Percentiles rank a stretch among this genome's conserved stretches.
phyloP scores from a whole-genome alignment of 2,797 vertebrate species.

The Mastacembelus armatus region DNA sequence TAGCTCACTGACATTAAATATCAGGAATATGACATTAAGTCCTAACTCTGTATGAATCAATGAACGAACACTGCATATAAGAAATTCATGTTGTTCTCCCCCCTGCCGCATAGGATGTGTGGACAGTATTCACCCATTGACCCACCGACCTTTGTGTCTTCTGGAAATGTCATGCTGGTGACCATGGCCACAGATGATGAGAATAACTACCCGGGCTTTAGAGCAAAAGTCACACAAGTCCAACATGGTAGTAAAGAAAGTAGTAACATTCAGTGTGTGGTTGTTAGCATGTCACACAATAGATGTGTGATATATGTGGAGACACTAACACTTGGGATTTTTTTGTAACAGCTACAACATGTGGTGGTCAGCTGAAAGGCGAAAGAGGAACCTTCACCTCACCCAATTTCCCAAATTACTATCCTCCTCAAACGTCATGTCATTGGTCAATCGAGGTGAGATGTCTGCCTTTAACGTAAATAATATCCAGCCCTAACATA shows the following conservation, averaged over 20 bases:
- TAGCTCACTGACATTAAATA: too few species aligned
- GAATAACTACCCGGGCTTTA: conserved; percentile 88
- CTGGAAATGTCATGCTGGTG: conserved; percentile 93
- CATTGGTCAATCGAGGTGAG: conserved; percentile 91
- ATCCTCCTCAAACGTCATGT: conserved; percentile 85
- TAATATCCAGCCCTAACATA: not conserved
- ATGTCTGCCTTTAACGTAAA: accelerated
- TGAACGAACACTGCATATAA: too few species aligned
- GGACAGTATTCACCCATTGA: conserved; percentile 88
- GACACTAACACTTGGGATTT: not conserved
- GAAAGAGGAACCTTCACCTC: conserved; percentile 83
- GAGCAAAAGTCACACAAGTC: conserved; percentile 88
- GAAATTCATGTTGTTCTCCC: not conserved
- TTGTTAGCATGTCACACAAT: not conserved
- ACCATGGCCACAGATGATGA: conserved; percentile 85
- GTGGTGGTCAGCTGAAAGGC: conserved; percentile 81
- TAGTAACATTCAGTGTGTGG: too few species aligned
- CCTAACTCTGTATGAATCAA: too few species aligned
- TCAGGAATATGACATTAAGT: too few species aligned
- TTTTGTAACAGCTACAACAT: conserved; percentile 63
- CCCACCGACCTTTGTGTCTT: conserved; percentile 91
- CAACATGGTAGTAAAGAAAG: conserved; percentile 71
- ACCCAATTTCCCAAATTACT: conserved; percentile 92
- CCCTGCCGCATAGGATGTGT: conserved; percentile 89
- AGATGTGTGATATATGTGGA: not conserved